Percentiles rank a stretch among this genome's conserved stretches.
Conservation (phyloP, 2,888 invertebrate genomes). For the Perizoma flavofasciatum region DNA sequence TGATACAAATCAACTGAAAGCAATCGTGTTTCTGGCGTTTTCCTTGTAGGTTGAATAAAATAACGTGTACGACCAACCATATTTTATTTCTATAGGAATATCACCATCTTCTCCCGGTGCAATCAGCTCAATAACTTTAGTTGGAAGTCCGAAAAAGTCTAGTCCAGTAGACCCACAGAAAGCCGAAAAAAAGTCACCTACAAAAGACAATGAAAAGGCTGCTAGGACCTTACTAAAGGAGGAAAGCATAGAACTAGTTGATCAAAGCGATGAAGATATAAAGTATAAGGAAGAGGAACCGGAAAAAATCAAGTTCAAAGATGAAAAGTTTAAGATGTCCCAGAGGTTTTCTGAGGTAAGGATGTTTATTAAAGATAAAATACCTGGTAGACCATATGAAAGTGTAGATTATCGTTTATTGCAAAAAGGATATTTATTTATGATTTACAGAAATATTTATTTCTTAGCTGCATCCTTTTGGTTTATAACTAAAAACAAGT, state of each 20-base stretch:
- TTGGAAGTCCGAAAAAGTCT: conserved; percentile 82
- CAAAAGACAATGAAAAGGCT: conserved; percentile 66
- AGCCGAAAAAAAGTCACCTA: conserved; percentile 55
- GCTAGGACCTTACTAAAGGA: conserved; percentile 63
- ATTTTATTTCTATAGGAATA: conserved; percentile 52
- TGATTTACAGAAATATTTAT: conserved; percentile 4
- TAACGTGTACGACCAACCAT: no score
- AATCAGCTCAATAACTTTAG: conserved; percentile 88
- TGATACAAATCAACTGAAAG: no score
- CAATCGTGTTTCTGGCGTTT: no score
- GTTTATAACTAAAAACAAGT: no score
- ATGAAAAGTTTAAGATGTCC: conserved; percentile 77
- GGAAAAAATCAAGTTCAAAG: conserved; percentile 69
- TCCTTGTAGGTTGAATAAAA: no score
- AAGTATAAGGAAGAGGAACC: conserved; percentile 76
- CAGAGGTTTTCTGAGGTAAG: conserved; percentile 75
- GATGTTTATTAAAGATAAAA: conserved; percentile 16
- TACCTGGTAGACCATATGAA: conserved; percentile 19
- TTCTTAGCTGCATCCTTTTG: background rate
- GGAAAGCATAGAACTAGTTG: conserved; percentile 76
- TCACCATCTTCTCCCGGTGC: conserved; percentile 89
- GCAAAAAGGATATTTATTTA: background rate
- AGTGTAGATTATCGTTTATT: conserved; percentile 10
- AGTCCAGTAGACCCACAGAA: conserved; percentile 61
- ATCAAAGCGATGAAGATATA: conserved; percentile 74